A percentile compares a stretch with the other conserved stretches of the same genome.
Conservation (phyloP, 2,797 vertebrate genomes). For the Rhynchonycteris naso region DNA sequence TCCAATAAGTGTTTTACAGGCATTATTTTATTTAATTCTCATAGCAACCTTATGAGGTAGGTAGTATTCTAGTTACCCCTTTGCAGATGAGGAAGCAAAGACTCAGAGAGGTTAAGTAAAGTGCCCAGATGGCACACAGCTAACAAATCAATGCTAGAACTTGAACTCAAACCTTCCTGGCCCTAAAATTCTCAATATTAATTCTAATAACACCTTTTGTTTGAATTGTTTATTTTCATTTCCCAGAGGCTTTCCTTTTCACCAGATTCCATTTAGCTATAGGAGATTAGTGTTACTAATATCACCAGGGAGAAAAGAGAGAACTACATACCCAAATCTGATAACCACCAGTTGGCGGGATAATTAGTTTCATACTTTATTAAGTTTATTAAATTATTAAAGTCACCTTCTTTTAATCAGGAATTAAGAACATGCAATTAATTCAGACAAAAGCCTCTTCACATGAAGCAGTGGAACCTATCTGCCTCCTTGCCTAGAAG, state of each 20-base stretch:
- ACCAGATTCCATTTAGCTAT: neutral
- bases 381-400: neutral
- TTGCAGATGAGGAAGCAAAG: conserved; percentile 1
- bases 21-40: conserved; percentile 12
- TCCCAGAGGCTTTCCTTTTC: neutral
- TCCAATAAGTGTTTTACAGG: neutral
- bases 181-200: neutral
- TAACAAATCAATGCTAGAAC: neutral
- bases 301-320: neutral
- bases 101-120: neutral
- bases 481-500: neutral
- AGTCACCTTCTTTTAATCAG: neutral
- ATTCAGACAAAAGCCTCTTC: neutral
- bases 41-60: neutral
- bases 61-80: neutral
- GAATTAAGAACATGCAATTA: neutral
- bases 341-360: neutral
- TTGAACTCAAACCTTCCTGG: neutral
- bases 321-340: neutral
- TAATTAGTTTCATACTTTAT: conserved; percentile 2
- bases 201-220: neutral
- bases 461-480: neutral
- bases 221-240: neutral
- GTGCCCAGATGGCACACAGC: neutral
- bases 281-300: neutral